phyloP scores from a whole-genome alignment of 1,140 invertebrate species.

The Tigriopus japonicus region DNA sequence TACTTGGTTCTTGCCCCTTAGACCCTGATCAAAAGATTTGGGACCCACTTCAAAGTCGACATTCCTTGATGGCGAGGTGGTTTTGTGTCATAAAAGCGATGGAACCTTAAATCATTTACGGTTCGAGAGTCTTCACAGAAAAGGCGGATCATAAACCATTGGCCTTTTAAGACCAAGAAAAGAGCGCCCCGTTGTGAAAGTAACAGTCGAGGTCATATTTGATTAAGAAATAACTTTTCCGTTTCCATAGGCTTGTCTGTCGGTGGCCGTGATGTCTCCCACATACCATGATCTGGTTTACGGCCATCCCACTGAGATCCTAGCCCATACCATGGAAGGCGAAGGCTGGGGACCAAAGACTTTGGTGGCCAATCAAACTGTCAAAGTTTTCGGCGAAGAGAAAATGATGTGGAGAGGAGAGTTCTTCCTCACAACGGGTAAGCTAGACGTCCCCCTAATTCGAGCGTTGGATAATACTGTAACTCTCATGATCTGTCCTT shows the following conservation, averaged over 20 bases:
- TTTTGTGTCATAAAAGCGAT: too few species aligned
- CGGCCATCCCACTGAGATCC: background rate
- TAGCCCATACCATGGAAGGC: background rate
- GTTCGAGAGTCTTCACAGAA: background rate
- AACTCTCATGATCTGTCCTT: too few species aligned
- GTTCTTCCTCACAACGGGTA: background rate
- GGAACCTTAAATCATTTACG: background rate
- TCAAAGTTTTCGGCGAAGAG: background rate
- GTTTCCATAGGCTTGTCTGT: slow-evolving; percentile 5
- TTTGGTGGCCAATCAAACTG: background rate
- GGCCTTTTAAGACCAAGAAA: background rate
- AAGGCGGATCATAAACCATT: background rate
- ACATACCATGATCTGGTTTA: background rate
- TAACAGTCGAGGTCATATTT: background rate
- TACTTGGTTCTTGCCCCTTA: too few species aligned
- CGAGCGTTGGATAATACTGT: too few species aligned
- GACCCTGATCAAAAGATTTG: too few species aligned
- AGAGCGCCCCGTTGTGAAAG: background rate
- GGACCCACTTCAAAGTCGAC: too few species aligned
- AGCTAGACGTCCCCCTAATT: background rate
- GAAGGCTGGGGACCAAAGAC: background rate
- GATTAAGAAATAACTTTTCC: background rate
- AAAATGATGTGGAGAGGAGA: background rate
- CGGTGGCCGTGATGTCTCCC: slow-evolving; percentile 3
- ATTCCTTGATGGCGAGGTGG: too few species aligned